Conservation (phyloP, 2,113 vertebrate genomes). For the Prunella fulvescens region DNA sequence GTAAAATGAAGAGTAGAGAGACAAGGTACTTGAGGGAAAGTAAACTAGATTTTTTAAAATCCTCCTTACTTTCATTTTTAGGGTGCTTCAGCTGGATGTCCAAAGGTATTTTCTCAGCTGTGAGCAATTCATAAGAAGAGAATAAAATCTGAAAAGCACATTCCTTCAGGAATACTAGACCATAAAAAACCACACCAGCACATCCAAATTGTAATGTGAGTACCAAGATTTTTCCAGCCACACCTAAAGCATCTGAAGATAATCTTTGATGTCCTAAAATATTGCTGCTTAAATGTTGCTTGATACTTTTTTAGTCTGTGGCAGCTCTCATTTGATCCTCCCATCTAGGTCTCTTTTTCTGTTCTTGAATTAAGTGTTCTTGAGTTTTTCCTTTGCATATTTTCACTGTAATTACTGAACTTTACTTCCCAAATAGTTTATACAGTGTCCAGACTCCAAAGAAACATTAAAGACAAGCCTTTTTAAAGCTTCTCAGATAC, state of each 20-base stretch:
- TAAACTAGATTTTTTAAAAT: neutral
- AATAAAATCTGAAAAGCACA: constrained; percentile 12
- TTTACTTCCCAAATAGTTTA: constrained; percentile 3
- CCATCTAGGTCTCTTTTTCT: constrained; percentile 4
- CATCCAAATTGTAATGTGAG: constrained; percentile 9
- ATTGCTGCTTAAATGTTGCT: constrained; percentile 43
- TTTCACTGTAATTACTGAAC: constrained; percentile 28
- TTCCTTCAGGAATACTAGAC: neutral
- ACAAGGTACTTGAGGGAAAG: neutral
- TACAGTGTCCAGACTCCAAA: neutral
- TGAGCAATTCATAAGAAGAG: neutral
- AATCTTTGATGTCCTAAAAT: constrained; percentile 64
- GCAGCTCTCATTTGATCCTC: constrained; percentile 44
- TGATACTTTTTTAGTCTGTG: constrained; percentile 9
- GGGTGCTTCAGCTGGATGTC: neutral
- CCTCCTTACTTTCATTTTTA: neutral
- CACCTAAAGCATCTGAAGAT: constrained; percentile 38
- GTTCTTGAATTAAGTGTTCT: neutral
- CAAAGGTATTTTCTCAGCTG: neutral
- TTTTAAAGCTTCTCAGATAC: neutral
- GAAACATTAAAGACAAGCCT: neutral
- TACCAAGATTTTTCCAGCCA: constrained; percentile 27
- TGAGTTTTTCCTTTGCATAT: neutral
- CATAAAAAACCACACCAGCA: neutral
- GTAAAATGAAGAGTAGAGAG: neutral